These are phyloP conservation scores for Acipenser transmontanus DNA, from an alignment of 2,797 vertebrate species.

Conservation along the genomic window DNA sequence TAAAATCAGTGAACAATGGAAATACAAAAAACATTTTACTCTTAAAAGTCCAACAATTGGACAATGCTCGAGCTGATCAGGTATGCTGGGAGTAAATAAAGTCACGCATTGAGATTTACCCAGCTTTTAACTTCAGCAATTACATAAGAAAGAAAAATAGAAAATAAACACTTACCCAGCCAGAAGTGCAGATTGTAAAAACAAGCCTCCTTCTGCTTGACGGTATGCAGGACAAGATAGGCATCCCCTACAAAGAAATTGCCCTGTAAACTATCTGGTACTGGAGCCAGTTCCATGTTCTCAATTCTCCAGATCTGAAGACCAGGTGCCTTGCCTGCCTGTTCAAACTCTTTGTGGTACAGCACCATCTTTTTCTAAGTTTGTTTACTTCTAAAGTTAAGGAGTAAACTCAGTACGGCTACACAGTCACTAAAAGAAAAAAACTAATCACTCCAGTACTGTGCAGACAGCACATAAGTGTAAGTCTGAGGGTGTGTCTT, in stretches of 20 bases:
- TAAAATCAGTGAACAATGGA: too few relatives aligned
- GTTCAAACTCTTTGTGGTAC: conserved; percentile 60
- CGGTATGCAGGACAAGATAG: conserved; percentile 73
- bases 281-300: conserved; percentile 65
- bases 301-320: conserved; percentile 84
- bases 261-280: conserved; percentile 56
- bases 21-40: too few relatives aligned
- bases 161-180: conserved; percentile 38
- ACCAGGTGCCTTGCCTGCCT: conserved; percentile 59
- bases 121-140: too few relatives aligned
- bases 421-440: conserved; percentile 22
- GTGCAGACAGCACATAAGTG: conserved; percentile 18
- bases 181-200: conserved; percentile 79
- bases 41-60: too few relatives aligned
- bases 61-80: too few relatives aligned
- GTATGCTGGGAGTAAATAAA: too few relatives aligned
- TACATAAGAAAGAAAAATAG: too few relatives aligned
- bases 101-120: too few relatives aligned
- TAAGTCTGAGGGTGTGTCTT: conserved; percentile 41
- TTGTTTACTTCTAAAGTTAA: background rate
- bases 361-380: conserved; percentile 41
- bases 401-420: background rate
- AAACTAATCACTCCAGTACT: conserved; percentile 29
- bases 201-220: conserved; percentile 27
- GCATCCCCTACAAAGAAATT: conserved; percentile 83